Percentiles rank a stretch among this genome's conserved stretches.
Conservation (phyloP, 2,888 invertebrate genomes). For the Oligia fasciuncula region DNA sequence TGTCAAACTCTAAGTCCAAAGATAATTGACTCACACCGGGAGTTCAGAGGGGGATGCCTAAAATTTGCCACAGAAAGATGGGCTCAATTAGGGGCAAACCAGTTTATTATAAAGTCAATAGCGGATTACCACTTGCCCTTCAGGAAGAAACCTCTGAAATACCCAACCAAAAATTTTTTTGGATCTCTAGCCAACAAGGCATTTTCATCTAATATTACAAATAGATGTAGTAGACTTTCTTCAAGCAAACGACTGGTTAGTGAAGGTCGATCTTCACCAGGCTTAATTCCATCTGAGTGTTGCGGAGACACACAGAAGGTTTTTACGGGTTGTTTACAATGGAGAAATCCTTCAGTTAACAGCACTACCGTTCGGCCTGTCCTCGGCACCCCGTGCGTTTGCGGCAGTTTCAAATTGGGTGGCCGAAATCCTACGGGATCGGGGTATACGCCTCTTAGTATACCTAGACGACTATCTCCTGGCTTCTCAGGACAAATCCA, state of each 20-base stretch:
- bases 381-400: constrained; percentile 20
- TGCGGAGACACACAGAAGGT: constrained; percentile 21
- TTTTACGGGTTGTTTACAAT: constrained; percentile 32
- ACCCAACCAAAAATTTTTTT: not conserved
- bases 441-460: constrained; percentile 7
- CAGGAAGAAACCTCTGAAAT: no score
- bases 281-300: constrained; percentile 36
- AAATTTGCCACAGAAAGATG: no score
- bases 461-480: no score
- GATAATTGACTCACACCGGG: no score
- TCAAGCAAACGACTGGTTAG: constrained; percentile 43
- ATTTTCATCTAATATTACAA: not conserved
- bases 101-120: no score
- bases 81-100: no score
- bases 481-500: no score
- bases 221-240: constrained; percentile 50
- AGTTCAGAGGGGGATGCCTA: no score
- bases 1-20: no score
- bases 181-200: not conserved
- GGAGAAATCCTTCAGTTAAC: constrained; percentile 21
- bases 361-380: constrained; percentile 35
- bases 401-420: constrained; percentile 28
- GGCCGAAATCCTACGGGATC: constrained; percentile 5
- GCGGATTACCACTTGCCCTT: no score
- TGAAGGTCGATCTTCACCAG: constrained; percentile 36